These are phyloP conservation scores for Allobates femoralis DNA, from an alignment of 2,797 vertebrate species.

Conservation along the genomic window DNA sequence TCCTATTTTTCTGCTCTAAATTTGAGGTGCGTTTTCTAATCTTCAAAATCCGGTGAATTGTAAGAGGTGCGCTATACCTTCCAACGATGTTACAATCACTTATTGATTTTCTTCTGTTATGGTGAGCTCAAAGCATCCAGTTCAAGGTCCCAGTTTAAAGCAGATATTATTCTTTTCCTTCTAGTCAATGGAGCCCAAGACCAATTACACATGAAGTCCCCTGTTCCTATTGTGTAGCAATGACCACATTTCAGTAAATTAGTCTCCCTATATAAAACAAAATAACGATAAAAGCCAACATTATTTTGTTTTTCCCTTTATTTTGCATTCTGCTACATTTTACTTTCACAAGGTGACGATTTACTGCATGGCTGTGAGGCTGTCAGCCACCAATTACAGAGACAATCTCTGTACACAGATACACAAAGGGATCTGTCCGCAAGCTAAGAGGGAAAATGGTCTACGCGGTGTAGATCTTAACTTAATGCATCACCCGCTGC, in stretches of 20 bases:
- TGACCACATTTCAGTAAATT: background rate
- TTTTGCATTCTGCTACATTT: conserved; percentile 23
- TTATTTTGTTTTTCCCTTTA: conserved; percentile 3
- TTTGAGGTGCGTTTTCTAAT: too few relatives aligned
- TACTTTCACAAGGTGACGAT: conserved; percentile 3
- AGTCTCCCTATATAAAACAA: background rate
- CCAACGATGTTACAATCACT: background rate
- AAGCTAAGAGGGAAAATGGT: conserved; percentile 43
- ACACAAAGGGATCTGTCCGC: conserved; percentile 50
- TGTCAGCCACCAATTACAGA: conserved; percentile 52
- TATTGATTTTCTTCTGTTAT: background rate
- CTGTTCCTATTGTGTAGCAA: background rate
- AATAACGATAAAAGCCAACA: background rate
- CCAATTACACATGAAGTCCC: background rate
- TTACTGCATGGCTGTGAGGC: conserved; percentile 10
- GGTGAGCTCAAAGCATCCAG: too few relatives aligned
- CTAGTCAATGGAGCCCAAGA: background rate
- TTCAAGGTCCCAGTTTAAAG: background rate
- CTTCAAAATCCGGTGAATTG: too few relatives aligned
- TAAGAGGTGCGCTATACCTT: background rate
- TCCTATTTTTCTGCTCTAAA: too few relatives aligned
- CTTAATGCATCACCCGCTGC: conserved; percentile 53
- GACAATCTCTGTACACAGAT: conserved; percentile 41
- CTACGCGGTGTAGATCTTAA: conserved; percentile 34
- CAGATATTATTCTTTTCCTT: background rate